phyloP scores from a whole-genome alignment of 2,888 invertebrate genomes.

The Drosophila anomalata region DNA sequence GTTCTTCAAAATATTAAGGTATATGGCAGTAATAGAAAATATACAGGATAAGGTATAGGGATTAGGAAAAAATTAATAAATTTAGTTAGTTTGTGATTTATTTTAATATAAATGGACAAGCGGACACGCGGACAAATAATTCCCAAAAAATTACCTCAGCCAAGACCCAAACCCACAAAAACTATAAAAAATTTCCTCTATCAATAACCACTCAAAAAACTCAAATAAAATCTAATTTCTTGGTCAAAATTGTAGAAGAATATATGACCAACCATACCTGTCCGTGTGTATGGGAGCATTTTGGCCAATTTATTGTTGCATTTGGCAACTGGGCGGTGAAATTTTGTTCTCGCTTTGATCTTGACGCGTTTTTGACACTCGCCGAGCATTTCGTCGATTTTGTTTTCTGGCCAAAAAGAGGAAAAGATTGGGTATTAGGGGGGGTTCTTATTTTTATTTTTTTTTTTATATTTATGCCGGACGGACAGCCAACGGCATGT shows the following conservation, averaged over 20 bases:
- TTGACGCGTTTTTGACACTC: constrained; percentile 76
- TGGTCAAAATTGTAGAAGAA: neutral
- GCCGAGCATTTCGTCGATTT: constrained; percentile 69
- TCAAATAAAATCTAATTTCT: neutral
- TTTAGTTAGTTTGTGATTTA: no score
- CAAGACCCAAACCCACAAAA: neutral
- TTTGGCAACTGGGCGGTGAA: constrained; percentile 69
- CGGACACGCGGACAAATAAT: no score
- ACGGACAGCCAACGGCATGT: constrained; percentile 56
- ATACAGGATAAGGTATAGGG: no score
- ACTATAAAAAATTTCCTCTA: neutral
- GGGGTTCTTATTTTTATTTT: neutral
- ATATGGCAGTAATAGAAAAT: no score
- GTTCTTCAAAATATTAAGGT: no score
- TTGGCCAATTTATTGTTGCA: constrained; percentile 73
- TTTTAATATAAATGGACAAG: no score
- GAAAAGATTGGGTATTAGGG: constrained; percentile 1
- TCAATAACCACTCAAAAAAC: neutral
- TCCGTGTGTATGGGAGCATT: constrained; percentile 23
- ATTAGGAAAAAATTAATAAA: no score
- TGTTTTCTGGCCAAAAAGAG: constrained; percentile 28
- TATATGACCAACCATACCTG: neutral
- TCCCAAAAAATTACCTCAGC: neutral
- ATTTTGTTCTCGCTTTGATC: constrained; percentile 69
- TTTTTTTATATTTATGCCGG: neutral